phyloP scores from a whole-genome alignment of 2,113 vertebrate species.

The Phodopus roborovskii region DNA sequence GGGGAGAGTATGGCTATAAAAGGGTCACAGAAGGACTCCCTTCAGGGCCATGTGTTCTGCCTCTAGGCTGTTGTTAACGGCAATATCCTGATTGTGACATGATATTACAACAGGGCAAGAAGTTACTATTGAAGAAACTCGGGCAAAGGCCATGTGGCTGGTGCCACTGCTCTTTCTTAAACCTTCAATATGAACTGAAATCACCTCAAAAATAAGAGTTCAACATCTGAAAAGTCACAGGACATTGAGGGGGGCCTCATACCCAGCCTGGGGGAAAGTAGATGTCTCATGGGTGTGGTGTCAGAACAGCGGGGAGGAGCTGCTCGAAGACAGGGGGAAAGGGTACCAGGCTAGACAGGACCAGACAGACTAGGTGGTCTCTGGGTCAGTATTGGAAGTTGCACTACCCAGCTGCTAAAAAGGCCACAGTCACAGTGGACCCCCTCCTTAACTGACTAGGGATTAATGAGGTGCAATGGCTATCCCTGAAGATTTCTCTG shows the following conservation, averaged over 20 bases:
- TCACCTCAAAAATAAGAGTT: background rate
- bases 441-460: background rate
- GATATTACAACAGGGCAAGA: background rate
- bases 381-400: background rate
- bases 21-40: too few relatives aligned
- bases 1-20: background rate
- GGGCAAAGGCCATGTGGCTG: background rate
- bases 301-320: accelerated
- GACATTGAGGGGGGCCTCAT: background rate
- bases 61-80: background rate
- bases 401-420: background rate
- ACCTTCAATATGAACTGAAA: background rate
- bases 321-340: background rate
- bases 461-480: background rate
- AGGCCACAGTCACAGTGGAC: background rate
- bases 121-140: background rate
- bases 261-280: background rate
- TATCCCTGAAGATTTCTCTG: background rate
- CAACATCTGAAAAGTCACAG: background rate
- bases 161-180: background rate
- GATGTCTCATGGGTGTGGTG: accelerated
- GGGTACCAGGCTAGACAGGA: background rate
- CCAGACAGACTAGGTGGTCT: background rate
- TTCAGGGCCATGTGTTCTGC: background rate
- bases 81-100: background rate